phyloP scores from a whole-genome alignment of 2,797 vertebrate genomes.

The Spondyliosoma cantharus region DNA sequence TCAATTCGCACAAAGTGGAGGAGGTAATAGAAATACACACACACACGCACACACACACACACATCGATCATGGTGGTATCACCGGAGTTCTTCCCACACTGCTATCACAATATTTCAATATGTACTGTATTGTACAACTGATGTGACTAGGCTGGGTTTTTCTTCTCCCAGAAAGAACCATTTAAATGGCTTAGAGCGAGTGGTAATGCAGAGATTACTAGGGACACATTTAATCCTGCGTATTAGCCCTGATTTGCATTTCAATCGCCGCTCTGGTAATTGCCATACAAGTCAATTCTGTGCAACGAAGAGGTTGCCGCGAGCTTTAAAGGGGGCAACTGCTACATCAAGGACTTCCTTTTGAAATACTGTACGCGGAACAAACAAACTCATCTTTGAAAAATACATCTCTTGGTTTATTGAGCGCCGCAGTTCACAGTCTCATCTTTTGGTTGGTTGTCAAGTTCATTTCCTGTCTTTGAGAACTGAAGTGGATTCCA shows the following conservation, averaged over 20 bases:
- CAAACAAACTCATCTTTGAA: neutral
- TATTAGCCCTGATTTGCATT: constrained; percentile 50
- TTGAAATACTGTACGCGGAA: constrained; percentile 1
- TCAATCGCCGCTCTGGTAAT: constrained; percentile 37
- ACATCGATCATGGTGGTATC: neutral
- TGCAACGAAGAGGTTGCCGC: constrained; percentile 15
- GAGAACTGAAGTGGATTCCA: neutral
- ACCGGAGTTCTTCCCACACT: neutral
- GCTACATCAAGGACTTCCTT: constrained; percentile 7
- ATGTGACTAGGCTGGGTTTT: constrained; percentile 30
- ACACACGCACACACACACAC: neutral
- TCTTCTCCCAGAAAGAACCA: constrained; percentile 15
- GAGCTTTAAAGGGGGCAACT: neutral
- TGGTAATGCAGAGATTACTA: constrained; percentile 55
- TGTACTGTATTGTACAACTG: constrained; percentile 6
- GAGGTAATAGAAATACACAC: neutral
- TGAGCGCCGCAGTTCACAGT: neutral
- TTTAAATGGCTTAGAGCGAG: constrained; percentile 36
- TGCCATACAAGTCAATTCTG: constrained; percentile 25
- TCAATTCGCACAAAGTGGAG: neutral
- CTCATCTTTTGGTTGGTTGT: neutral
- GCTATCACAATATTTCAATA: neutral
- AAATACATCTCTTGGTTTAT: neutral
- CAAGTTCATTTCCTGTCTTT: neutral
- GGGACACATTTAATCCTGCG: constrained; percentile 56